Base-by-base conservation (phyloP, 2,888 invertebrate genomes). In the Pyrgus malvae region DNA sequence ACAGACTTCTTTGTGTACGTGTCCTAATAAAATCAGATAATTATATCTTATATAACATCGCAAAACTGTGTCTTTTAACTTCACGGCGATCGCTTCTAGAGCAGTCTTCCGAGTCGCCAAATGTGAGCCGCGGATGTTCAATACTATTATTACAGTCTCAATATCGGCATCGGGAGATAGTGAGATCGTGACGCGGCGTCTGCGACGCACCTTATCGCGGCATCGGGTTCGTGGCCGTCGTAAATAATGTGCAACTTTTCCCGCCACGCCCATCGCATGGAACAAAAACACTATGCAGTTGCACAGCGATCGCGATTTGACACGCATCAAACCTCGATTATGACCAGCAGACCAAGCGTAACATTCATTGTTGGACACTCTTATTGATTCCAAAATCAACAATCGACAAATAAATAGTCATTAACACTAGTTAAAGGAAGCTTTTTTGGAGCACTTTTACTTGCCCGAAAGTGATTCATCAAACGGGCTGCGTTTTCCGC, bases 211-310 rank as follows among this genome's bases (percentile, higher is more conserved):
- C 83, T 90, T 89, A 90, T 90, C 90, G 83, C 76, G 68, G 79
- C 81, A 90, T 88, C 90, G 85, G 72, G 76, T 86, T 89, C 89
- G 89, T 89, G 89, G 87, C 72, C 78, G 72, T 83, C 86, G 89
- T 90, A 90, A 88, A 90, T 90, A 89, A 88, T 86, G 86, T 80
- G 85, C 86, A 87, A 86, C 84, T 88, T 88, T 89, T 86, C 85
- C 87, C 84, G 87, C 78, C 86, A 85, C 89, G 88, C 89, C 88
- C 80, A 69, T 72, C 70, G 69, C 53, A 40, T 57, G 64, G 76
- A 76, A 84, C 79, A 80, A 59, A 51, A 69, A 68, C 72, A 73
- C 60, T 61, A 62, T 82, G 76, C 74, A 83, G 80, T 67, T 62
- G 64, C 60, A 59, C 55, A 65, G 59, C 41, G 46, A 53, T 55